These are phyloP conservation scores for Gopherus evgoodei DNA, from an alignment of 2,113 vertebrate genomes.

Conservation along the genomic window DNA sequence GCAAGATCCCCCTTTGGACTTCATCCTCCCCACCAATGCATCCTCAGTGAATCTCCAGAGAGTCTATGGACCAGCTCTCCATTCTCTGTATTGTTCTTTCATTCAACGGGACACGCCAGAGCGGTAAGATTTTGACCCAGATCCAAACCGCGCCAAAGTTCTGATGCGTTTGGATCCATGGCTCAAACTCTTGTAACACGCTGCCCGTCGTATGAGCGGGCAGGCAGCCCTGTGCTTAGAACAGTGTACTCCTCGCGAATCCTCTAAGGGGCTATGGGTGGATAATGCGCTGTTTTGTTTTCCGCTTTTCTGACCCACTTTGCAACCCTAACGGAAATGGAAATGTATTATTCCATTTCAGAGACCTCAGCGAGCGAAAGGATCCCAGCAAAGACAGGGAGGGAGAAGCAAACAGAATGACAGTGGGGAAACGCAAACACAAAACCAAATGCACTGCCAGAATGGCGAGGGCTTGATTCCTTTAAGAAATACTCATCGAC, in stretches of 20 bases:
- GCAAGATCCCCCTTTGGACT: neutral
- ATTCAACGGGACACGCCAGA: neutral
- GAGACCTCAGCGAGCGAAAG: neutral
- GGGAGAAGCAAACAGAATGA: neutral
- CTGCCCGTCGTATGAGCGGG: no score
- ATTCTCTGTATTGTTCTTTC: neutral
- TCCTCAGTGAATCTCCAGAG: neutral
- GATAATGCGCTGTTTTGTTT: neutral
- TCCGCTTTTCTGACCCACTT: neutral
- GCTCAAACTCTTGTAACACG: neutral
- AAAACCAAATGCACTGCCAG: neutral
- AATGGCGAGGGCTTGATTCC: neutral
- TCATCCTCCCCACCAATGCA: neutral
- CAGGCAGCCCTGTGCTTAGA: neutral
- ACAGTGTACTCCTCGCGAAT: neutral
- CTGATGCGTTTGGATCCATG: neutral
- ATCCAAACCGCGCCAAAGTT: neutral
- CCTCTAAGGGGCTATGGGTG: neutral
- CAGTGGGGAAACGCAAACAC: neutral
- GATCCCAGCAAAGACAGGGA: neutral
- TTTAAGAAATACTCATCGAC: neutral
- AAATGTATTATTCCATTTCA: neutral
- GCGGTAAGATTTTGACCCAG: neutral
- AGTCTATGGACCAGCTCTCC: neutral
- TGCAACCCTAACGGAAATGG: neutral